Percentiles rank a stretch among this genome's conserved stretches.
phyloP scores from a whole-genome alignment of 2,113 vertebrate genomes.

The Callorhinus ursinus region DNA sequence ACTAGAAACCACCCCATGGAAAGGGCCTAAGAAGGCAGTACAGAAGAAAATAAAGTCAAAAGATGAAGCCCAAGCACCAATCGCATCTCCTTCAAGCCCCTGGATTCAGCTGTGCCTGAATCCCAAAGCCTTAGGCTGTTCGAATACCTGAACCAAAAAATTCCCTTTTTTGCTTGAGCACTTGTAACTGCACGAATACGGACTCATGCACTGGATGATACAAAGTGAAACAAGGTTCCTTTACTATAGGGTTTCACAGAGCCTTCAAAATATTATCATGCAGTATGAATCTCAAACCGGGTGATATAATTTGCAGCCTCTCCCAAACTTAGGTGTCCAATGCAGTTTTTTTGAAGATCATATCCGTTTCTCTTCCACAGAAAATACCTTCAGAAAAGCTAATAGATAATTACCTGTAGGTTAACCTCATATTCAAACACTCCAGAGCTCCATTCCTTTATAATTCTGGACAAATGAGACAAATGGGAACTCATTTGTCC shows the following conservation, averaged over 20 bases:
- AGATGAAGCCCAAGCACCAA: not conserved
- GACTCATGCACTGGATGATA: not conserved
- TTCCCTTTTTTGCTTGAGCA: not conserved
- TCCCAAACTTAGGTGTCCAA: not conserved
- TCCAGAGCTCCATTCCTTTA: slow-evolving; percentile 43
- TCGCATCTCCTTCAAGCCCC: not conserved
- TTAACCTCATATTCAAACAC: slow-evolving; percentile 56
- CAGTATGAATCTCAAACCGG: not conserved
- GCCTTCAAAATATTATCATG: not conserved
- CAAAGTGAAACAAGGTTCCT: slow-evolving; percentile 18
- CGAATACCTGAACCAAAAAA: not conserved
- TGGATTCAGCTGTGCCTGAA: not conserved
- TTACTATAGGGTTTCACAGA: not conserved
- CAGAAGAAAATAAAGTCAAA: not conserved
- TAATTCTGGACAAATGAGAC: slow-evolving; percentile 57
- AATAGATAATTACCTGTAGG: slow-evolving; percentile 10
- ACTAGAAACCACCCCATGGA: not conserved
- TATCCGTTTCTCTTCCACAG: not conserved
- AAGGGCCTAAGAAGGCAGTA: not conserved
- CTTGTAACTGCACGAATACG: not conserved
- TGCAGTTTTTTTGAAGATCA: not conserved
- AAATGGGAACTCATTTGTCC: slow-evolving; percentile 68
- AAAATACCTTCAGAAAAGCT: slow-evolving; percentile 40
- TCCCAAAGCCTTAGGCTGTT: not conserved
- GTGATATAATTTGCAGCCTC: not conserved